Base-by-base conservation (phyloP, 2,797 vertebrate genomes). In the Notolepis coatsorum region DNA sequence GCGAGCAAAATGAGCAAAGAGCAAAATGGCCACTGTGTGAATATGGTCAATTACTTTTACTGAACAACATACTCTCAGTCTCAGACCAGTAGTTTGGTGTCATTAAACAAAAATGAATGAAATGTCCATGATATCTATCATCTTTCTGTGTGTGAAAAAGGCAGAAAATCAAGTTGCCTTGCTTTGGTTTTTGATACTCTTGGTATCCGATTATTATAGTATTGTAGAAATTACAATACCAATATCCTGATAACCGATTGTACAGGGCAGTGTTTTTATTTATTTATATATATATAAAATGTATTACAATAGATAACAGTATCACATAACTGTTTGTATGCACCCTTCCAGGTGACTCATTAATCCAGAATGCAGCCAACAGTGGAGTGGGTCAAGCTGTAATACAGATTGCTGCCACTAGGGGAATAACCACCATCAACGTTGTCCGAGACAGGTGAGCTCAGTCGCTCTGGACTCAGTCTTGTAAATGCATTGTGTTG, bases 291-390 rank as follows among this genome's bases (percentile, higher is more conserved):
- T n/a, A n/a, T n/a, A n/a, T n/a, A n/a, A n/a, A n/a, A n/a, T n/a
- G n/a, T n/a, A n/a, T n/a, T 13, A 35, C 1, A 35, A 35, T 35
- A 35, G n/a, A 13, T 35, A 35, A 35, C 5, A 5, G n/a, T 10
- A 1, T 47, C 30, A 15, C 35, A 15, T 42, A 43, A 23, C 42
- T 25, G 13, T 2, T 5, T 62, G 12, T 8, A 12, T 64, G 7
- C 62, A 13, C 10, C 13, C 3, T 64, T 73, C 17, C 86, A 99
- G 97, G 96, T 28, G 96, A 99, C 75, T 92, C 94, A 0, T 17
- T 99, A 65, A 98, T 99, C 84, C 98, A 99, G 89, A 99, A 99
- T 0, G 95, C 94, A 0, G 95, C 96, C 66, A 99, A 99, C 90
- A 99, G 98, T 12, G 93, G 94, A 6, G 97, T 99, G 31, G 98